Evolutionary conservation across 2,888 invertebrate genomes (phyloP).

Genomic region (Trichopoda pennipes): DNA sequence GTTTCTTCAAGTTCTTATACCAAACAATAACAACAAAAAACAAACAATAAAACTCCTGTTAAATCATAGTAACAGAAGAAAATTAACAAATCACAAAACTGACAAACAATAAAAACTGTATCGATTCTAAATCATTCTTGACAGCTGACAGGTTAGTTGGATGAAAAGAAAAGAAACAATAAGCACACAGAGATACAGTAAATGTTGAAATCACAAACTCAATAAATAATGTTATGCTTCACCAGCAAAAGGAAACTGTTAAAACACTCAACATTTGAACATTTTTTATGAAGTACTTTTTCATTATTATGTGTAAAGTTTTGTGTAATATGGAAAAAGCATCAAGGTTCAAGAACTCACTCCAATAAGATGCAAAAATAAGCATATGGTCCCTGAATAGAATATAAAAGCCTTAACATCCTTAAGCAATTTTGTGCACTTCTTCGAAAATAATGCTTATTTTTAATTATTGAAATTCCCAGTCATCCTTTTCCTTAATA

Average conservation of each 20-base stretch:
- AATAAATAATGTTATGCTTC: slow-evolving; percentile 42
- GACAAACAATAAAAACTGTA: slow-evolving; percentile 46
- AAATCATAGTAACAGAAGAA: slow-evolving; percentile 2
- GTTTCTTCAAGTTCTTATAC: background rate
- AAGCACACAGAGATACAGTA: background rate
- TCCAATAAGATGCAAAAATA: no score
- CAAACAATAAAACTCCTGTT: background rate
- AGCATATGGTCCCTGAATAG: no score
- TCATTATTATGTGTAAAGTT: slow-evolving; percentile 6
- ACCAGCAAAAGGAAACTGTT: slow-evolving; percentile 10
- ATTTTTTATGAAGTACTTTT: slow-evolving; percentile 20
- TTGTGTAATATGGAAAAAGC: slow-evolving; percentile 4
- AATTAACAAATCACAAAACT: slow-evolving; percentile 56
- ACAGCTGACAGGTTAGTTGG: slow-evolving; percentile 61
- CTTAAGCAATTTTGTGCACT: no score
- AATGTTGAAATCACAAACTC: slow-evolving; percentile 42
- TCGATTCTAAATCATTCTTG: slow-evolving; percentile 59
- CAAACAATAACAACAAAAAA: background rate
- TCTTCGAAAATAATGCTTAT: no score
- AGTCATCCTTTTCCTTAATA: no score
- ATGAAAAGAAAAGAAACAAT: background rate
- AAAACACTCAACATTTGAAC: slow-evolving; percentile 31
- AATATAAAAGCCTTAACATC: no score
- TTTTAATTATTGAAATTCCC: no score
- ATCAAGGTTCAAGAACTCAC: background rate